Percentiles rank a stretch among this genome's conserved stretches.
Conservation (phyloP, 2,113 vertebrate genomes). For the Oryzias woworae region DNA sequence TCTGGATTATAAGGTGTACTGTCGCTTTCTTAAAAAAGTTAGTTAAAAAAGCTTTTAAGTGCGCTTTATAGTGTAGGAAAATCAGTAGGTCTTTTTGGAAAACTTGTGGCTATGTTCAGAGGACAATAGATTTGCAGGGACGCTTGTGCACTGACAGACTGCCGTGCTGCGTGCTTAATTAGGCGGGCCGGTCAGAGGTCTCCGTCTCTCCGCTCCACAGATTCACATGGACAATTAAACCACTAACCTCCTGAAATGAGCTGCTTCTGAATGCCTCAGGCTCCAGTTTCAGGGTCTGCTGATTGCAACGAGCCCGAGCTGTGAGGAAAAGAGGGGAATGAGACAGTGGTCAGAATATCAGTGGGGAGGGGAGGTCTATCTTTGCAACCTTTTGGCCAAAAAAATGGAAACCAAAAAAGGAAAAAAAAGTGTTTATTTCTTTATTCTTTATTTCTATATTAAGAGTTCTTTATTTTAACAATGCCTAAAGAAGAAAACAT, state of each 20-base stretch:
- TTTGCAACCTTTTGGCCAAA: neutral
- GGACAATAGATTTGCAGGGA: neutral
- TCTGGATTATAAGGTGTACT: too few species aligned
- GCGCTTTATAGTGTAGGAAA: too few species aligned
- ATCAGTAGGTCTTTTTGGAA: too few species aligned
- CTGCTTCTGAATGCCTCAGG: slow-evolving; percentile 72
- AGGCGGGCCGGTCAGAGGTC: slow-evolving; percentile 74
- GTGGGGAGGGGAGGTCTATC: too few species aligned
- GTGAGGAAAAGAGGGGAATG: slow-evolving; percentile 58
- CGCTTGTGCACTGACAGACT: slow-evolving; percentile 20
- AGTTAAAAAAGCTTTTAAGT: too few species aligned
- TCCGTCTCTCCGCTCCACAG: slow-evolving; percentile 69
- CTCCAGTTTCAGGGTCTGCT: slow-evolving; percentile 71
- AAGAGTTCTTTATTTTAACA: too few species aligned
- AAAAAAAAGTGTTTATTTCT: too few species aligned
- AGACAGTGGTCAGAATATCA: neutral
- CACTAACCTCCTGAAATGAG: slow-evolving; percentile 80
- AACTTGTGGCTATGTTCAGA: neutral
- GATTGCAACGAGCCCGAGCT: slow-evolving; percentile 54
- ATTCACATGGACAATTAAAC: slow-evolving; percentile 82
- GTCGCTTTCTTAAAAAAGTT: too few species aligned
- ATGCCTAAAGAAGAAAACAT: too few species aligned
- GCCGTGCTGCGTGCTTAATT: slow-evolving; percentile 72
- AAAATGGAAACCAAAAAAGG: too few species aligned
- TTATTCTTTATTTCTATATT: too few species aligned